phyloP scores from a whole-genome alignment of 2,113 vertebrate species.

The Helogale parvula region DNA sequence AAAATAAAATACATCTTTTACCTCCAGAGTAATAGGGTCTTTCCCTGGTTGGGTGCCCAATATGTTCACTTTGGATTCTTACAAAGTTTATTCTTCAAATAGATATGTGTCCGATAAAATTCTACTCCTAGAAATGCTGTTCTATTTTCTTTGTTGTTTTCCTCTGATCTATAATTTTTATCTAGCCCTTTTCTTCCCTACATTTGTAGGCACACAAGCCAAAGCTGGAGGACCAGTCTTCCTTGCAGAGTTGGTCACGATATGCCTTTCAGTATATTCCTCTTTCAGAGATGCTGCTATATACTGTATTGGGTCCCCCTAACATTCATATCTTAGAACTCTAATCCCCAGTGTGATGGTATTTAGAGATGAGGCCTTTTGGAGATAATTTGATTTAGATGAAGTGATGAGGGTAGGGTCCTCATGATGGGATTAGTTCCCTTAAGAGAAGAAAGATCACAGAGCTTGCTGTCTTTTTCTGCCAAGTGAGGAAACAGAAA shows the following conservation, averaged over 20 bases:
- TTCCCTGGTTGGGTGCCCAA: neutral
- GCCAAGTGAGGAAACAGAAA: neutral
- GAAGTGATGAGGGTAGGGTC: neutral
- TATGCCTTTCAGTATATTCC: neutral
- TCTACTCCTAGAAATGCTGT: neutral
- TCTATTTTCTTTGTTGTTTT: neutral
- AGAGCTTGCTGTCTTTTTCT: neutral
- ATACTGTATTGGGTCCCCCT: neutral
- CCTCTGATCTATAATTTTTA: neutral
- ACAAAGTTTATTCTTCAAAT: conserved; percentile 16
- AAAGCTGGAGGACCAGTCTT: neutral
- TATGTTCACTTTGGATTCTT: neutral
- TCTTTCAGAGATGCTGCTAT: neutral
- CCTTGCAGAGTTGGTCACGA: neutral
- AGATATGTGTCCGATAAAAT: neutral
- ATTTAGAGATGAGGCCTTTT: neutral
- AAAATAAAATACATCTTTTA: conserved; percentile 24
- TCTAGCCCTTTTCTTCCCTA: neutral
- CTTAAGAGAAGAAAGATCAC: neutral
- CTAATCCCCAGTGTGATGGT: neutral
- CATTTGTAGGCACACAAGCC: neutral
- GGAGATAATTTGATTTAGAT: neutral
- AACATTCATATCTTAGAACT: neutral
- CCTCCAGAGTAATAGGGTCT: neutral
- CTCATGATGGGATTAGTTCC: neutral